phyloP scores from a whole-genome alignment of 1,140 invertebrate genomes.

The Philopotamus ludificatus region DNA sequence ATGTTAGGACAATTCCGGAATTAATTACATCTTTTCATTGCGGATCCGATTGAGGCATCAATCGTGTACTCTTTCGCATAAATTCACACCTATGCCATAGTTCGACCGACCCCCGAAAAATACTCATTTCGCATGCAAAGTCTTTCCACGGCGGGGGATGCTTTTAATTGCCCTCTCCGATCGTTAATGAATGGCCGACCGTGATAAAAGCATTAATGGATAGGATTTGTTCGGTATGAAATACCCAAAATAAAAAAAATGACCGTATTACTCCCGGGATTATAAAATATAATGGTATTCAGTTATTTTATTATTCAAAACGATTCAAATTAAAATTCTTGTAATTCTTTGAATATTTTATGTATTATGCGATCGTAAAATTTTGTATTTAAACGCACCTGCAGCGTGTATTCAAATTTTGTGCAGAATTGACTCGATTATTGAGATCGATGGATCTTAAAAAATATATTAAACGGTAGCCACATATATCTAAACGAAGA shows the following conservation, averaged over 20 bases:
- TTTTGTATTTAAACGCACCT: constrained; percentile 6
- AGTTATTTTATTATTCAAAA: too few species aligned
- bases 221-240: constrained; percentile 26
- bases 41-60: constrained; percentile 2
- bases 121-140: constrained; percentile 41
- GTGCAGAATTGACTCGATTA: too few species aligned
- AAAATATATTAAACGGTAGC: too few species aligned
- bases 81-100: neutral
- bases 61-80: neutral
- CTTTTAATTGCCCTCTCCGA: constrained; percentile 41
- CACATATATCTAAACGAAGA: too few species aligned
- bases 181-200: constrained; percentile 40
- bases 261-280: neutral
- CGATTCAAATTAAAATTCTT: constrained; percentile 25
- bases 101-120: constrained; percentile 5
- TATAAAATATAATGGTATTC: too few species aligned
- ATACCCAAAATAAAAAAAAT: neutral
- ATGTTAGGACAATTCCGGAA: too few species aligned
- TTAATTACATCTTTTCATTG: too few species aligned
- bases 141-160: constrained; percentile 32
- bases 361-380: constrained; percentile 18
- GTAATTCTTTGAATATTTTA: constrained; percentile 18
- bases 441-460: too few species aligned
- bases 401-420: too few species aligned
- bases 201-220: constrained; percentile 43